phyloP scores from a whole-genome alignment of 2,888 invertebrate genomes.

The Lamellibrachia satsuma region DNA sequence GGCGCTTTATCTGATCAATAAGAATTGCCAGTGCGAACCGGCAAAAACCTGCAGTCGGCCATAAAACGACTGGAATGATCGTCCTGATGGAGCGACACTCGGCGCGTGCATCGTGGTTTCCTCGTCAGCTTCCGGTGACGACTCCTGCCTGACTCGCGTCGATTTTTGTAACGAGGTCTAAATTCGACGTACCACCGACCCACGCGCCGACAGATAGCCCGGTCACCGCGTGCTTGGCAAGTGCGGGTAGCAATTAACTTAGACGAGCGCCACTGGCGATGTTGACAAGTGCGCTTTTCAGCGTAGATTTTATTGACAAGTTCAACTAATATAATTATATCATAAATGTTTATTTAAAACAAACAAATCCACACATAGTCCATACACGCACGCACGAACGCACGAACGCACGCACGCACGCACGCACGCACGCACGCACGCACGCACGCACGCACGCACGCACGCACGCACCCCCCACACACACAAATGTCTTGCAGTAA shows the following conservation, averaged over 20 bases:
- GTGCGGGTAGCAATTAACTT: not conserved
- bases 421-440: constrained; percentile 18
- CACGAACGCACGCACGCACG: not conserved
- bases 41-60: not conserved
- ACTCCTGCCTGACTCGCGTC: not conserved
- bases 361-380: not conserved
- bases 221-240: not conserved
- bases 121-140: not conserved
- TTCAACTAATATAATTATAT: not conserved
- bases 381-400: not conserved
- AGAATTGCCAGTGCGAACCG: not conserved
- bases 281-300: not conserved
- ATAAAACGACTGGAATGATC: not conserved
- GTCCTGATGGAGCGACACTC: not conserved
- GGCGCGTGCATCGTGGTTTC: not conserved
- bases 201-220: not conserved
- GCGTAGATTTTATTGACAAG: not conserved
- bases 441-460: not conserved
- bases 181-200: not conserved
- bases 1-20: not conserved
- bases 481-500: no score
- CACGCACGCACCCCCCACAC: no score
- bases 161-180: not conserved
- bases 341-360: not conserved
- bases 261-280: not conserved